phyloP scores from a whole-genome alignment of 23 tunicate genomes.

The Diplosoma virens region DNA sequence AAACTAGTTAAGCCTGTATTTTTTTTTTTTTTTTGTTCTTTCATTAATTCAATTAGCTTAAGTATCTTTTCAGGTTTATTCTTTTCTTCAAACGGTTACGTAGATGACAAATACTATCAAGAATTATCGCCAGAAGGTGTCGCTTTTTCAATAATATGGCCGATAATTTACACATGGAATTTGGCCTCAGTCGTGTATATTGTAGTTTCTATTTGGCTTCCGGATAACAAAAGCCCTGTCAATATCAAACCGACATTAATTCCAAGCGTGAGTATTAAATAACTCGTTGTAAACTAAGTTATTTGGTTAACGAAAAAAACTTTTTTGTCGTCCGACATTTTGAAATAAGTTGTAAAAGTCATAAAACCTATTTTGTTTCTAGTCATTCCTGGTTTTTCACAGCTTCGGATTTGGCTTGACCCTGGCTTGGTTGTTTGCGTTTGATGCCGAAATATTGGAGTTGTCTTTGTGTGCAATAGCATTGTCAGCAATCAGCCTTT shows the following conservation, averaged over 20 bases:
- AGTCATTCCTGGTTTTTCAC: slow-evolving; percentile 49
- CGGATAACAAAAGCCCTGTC: slow-evolving; percentile 50
- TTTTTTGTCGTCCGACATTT: no score
- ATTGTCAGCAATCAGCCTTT: slow-evolving; percentile 15
- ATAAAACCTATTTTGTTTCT: no score
- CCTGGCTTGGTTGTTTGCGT: slow-evolving; percentile 71
- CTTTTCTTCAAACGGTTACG: slow-evolving; percentile 19
- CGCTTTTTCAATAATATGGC: slow-evolving; percentile 73
- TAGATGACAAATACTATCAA: slow-evolving; percentile 44
- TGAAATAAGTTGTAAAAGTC: no score
- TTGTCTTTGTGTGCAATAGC: slow-evolving; percentile 37
- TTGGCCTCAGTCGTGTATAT: slow-evolving; percentile 40
- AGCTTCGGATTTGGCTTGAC: slow-evolving; percentile 23
- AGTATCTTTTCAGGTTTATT: no score
- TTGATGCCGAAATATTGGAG: slow-evolving; percentile 65
- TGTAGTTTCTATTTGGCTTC: slow-evolving; percentile 41
- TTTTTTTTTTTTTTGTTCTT: no score
- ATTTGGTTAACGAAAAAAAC: no score
- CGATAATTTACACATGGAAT: slow-evolving; percentile 72
- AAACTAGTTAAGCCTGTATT: no score
- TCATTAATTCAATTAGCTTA: no score
- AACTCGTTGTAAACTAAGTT: no score
- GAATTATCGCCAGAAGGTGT: slow-evolving; percentile 47
- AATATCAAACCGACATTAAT: slow-evolving; percentile 32
- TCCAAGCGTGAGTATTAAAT: slow-evolving; percentile 26